Conservation (phyloP, 2,113 vertebrate species). For the Cavia aperea region DNA sequence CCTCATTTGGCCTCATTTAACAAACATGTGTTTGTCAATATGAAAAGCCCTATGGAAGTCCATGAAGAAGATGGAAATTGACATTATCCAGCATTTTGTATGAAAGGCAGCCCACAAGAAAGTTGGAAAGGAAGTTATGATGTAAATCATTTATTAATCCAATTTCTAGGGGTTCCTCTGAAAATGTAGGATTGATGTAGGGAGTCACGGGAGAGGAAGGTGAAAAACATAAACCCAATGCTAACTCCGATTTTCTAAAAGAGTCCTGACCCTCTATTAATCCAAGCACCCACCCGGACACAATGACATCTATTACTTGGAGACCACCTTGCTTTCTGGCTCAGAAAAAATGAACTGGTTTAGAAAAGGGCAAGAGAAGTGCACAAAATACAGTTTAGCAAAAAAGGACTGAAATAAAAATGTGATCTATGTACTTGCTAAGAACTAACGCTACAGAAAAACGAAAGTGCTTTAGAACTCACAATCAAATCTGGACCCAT, state of each 20-base stretch:
- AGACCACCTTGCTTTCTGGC: background rate
- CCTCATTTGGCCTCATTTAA: background rate
- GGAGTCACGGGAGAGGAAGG: background rate
- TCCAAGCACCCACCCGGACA: background rate
- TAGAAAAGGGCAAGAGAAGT: background rate
- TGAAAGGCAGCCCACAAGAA: background rate
- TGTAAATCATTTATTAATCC: background rate
- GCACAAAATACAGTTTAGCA: background rate
- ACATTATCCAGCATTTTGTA: background rate
- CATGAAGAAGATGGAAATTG: conserved; percentile 25
- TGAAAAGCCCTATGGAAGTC: background rate
- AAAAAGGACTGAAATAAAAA: background rate
- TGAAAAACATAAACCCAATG: background rate
- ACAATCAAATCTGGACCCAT: background rate
- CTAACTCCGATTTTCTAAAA: conserved; percentile 17
- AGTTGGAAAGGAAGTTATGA: background rate
- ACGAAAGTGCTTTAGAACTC: background rate
- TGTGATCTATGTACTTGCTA: background rate
- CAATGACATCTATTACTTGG: background rate
- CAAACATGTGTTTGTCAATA: background rate
- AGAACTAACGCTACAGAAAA: conserved; percentile 29
- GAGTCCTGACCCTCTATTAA: background rate
- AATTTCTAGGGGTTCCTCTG: background rate
- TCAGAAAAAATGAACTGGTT: conserved; percentile 12
- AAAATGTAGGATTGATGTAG: background rate